These are phyloP conservation scores for Exocentrus adspersus DNA, from an alignment of 2,888 invertebrate genomes.

Conservation along the genomic window DNA sequence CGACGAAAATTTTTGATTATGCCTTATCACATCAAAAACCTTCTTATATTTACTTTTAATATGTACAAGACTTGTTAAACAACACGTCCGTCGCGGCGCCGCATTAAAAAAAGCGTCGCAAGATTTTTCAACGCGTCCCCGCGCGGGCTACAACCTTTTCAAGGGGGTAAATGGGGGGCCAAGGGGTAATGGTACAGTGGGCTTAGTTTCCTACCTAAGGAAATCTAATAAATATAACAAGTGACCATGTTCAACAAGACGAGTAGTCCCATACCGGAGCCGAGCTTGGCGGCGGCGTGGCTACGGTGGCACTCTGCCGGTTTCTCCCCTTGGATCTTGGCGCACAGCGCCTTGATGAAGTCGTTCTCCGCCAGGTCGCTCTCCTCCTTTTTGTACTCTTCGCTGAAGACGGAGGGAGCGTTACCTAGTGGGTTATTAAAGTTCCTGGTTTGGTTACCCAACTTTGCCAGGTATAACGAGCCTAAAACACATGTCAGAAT, in stretches of 20 bases:
- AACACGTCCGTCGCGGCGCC: conserved; percentile 36
- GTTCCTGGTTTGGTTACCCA: conserved; percentile 43
- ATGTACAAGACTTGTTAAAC: conserved; percentile 41
- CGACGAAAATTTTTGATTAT: conserved; percentile 26
- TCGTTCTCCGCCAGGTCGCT: conserved; percentile 43
- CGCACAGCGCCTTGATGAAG: conserved; percentile 42
- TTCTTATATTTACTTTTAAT: conserved; percentile 40
- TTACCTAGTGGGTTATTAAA: conserved; percentile 35
- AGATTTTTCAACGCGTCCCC: conserved; percentile 28
- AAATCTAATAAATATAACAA: conserved; percentile 38
- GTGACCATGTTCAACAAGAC: conserved; percentile 31
- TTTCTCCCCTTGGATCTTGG: conserved; percentile 43
- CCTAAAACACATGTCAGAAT: conserved; percentile 35
- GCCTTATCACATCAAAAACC: conserved; percentile 38
- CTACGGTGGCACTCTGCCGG: conserved; percentile 39
- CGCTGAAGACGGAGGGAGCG: conserved; percentile 40
- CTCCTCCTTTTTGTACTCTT: conserved; percentile 44
- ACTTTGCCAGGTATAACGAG: conserved; percentile 41
- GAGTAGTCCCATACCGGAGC: conserved; percentile 33
- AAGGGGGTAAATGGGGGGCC: conserved; percentile 19
- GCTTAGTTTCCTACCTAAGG: conserved; percentile 33
- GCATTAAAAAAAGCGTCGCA: conserved; percentile 25
- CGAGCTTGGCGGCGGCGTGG: conserved; percentile 24
- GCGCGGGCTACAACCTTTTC: conserved; percentile 34
- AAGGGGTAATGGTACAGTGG: conserved; percentile 28